Base-by-base conservation (phyloP, 2,888 invertebrate genomes). In the Marasmarcha lunaedactyla region DNA sequence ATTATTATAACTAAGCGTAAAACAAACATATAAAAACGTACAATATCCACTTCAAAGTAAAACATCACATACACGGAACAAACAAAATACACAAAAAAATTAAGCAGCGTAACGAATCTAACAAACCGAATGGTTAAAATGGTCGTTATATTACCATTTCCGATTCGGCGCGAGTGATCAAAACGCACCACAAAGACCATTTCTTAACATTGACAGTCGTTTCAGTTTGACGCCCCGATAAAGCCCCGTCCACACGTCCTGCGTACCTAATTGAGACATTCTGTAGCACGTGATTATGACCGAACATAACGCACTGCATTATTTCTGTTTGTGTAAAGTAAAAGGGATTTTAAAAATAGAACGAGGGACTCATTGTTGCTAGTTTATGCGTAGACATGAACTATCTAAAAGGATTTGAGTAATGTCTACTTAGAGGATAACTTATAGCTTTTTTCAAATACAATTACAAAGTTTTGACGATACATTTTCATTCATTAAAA, bases 251-350 rank as follows among this genome's bases (percentile, higher is more conserved):
- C 66, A 65, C 71, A 78, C 71, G 71, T 76, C 70, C 69, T 66
- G 63, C 78, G 67, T 70, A 61, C 67, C 65, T 76, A 81, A 81
- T 81, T 79, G 81, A 81, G 79, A 78, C 73, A 70, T 79, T 77
- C 67, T 59, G 73, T 74, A 79, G 78, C 74, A 77, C 74, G 76
- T 77, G 77, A 78, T 79, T 78, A 78, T 70, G 68, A 58, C 55
- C 63, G 71, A 68, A 65, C 78, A 73, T 78, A 77, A 78, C 78
- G 73, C 62, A 65, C 42, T 36, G 58, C 60, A 68, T 65, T 70
- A 71, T 76, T 71, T 67, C 53, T 60, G 68, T 61, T 51, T 54
- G 49, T 47, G 50, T n/a, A n/a, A n/a, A n/a, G n/a, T n/a, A n/a
- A 49, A 50, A 54, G 62, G 62, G 63, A 66, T 63, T 71, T 68